phyloP scores from a whole-genome alignment of 2,888 invertebrate species.

The Zootermopsis nevadensis region DNA sequence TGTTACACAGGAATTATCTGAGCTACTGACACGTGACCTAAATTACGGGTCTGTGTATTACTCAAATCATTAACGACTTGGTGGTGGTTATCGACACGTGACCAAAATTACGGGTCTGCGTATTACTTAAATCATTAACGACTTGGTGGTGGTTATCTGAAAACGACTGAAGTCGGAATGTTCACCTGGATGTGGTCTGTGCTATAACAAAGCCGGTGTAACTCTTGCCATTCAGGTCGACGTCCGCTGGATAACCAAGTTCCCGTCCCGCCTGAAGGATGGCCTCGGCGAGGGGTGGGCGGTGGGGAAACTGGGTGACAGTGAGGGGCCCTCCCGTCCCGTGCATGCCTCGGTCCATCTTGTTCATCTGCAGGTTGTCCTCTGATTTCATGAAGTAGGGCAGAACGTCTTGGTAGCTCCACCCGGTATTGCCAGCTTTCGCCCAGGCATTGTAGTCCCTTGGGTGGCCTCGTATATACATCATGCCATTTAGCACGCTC shows the following conservation, averaged over 20 bases:
- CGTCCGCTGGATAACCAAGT: slow-evolving; percentile 71
- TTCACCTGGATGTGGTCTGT: slow-evolving; percentile 71
- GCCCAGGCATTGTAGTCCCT: slow-evolving; percentile 83
- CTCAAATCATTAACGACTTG: too few species aligned
- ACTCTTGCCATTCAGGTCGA: slow-evolving; percentile 74
- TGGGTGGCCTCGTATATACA: slow-evolving; percentile 82
- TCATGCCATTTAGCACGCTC: slow-evolving; percentile 82
- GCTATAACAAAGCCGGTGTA: slow-evolving; percentile 74
- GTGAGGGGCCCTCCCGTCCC: slow-evolving; percentile 72
- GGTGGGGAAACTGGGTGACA: slow-evolving; percentile 72
- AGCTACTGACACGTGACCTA: too few species aligned
- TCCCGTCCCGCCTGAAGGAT: slow-evolving; percentile 72
- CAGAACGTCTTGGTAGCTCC: slow-evolving; percentile 81
- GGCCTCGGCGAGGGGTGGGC: slow-evolving; percentile 72
- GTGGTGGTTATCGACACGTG: too few species aligned
- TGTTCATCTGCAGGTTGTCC: slow-evolving; percentile 72
- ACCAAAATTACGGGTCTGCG: too few species aligned
- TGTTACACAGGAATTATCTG: too few species aligned
- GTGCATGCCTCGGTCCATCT: slow-evolving; percentile 72
- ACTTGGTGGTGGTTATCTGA: too few species aligned
- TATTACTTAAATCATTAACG: too few species aligned
- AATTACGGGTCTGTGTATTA: too few species aligned
- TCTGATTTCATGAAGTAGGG: slow-evolving; percentile 79
- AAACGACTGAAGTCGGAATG: too few species aligned
- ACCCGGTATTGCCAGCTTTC: slow-evolving; percentile 77